phyloP scores from a whole-genome alignment of 2,797 vertebrate genomes.

The Anisognathus igniventris region DNA sequence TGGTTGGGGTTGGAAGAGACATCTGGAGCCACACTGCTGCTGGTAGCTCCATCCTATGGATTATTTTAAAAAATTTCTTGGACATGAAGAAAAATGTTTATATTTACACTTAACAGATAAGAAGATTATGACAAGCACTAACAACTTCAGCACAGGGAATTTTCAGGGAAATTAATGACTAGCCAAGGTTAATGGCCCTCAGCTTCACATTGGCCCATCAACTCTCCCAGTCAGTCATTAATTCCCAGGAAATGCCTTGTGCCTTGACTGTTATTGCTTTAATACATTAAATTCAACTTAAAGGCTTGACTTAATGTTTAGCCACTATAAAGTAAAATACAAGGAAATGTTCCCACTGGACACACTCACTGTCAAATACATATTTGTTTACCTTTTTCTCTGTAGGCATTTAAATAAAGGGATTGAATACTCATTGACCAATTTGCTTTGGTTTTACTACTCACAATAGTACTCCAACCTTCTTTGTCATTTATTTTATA shows the following conservation, averaged over 20 bases:
- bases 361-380: slow-evolving; percentile 26
- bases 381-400: slow-evolving; percentile 67
- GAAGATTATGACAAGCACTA: slow-evolving; percentile 56
- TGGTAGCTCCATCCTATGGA: neutral
- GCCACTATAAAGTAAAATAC: slow-evolving; percentile 65
- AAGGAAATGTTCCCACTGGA: slow-evolving; percentile 45
- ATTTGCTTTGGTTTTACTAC: slow-evolving; percentile 8
- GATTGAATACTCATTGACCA: slow-evolving; percentile 11
- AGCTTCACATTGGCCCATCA: slow-evolving; percentile 62
- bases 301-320: slow-evolving; percentile 70
- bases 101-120: slow-evolving; percentile 37
- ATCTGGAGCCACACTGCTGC: neutral
- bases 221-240: slow-evolving; percentile 68
- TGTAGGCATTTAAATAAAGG: slow-evolving; percentile 15
- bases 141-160: slow-evolving; percentile 54
- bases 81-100: neutral
- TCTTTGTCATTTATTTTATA: neutral
- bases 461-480: neutral
- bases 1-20: neutral
- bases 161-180: slow-evolving; percentile 71
- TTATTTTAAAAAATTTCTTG: neutral
- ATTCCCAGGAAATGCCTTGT: slow-evolving; percentile 69
- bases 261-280: slow-evolving; percentile 67
- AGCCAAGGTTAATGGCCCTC: slow-evolving; percentile 66
- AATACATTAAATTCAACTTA: slow-evolving; percentile 73